Evolutionary conservation across 2,888 invertebrate species (phyloP), one percentile per base, ranked within the genome.

Genomic region (Dione juno): DNA sequence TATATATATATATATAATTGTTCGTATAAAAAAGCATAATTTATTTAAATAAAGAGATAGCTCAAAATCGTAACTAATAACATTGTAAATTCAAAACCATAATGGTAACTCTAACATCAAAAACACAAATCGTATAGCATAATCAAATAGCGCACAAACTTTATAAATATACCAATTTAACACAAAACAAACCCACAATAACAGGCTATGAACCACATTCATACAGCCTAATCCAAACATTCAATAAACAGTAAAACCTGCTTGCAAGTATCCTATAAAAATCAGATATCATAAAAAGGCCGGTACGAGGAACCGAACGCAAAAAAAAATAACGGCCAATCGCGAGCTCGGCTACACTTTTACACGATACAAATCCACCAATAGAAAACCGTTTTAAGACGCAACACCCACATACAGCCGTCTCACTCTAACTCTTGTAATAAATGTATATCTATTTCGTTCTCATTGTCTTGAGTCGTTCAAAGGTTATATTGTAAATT

Each of bases 211-310:
- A 70, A 70, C 65, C 70, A 70, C 52, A 67, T 67, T 67, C 70
- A 73, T 72, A 78, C 77, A 77, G 78, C 81, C 80, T 80, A 83
- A 82, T 77, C 76, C 77, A 76, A 79, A 81, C 78, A 78, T 79
- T 79, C 78, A 77, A 79, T 79, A 79, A 79, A 80, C 74, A 77
- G 80, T 79, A 78, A 82, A 82, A 83, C 81, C 85, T 87, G 86
- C 79, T 80, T 76, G 76, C 77, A 84, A 88, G 82, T 82, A 82
- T 82, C 78, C 84, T 82, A 86, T 88, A 87, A 88, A 88, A 85
- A 82, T 84, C 84, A 84, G 82, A 81, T 81, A 83, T 83, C 83
- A 80, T 85, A 85, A 87, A 86, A 84, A 76, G 73, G 73, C 76
- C 67, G 76, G 71, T 72, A 66, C 76, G 70, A 75, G 75, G 69